Conservation (phyloP, 2,113 vertebrate species). For the Cryptoleucopteryx plumbea region DNA sequence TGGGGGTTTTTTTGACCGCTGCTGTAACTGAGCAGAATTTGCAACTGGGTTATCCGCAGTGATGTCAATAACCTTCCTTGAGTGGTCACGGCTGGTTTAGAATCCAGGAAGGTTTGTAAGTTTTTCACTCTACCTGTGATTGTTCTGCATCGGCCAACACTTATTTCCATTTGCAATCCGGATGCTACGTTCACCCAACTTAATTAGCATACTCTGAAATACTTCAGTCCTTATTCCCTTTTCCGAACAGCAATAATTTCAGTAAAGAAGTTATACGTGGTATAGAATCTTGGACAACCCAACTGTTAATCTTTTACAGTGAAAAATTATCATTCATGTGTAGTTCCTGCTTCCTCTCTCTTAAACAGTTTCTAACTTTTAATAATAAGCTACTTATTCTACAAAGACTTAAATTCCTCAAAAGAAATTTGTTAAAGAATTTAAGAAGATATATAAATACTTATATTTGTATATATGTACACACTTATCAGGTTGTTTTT, state of each 20-base stretch:
- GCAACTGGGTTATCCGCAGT: background rate
- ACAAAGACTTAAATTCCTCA: background rate
- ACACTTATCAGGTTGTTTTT: background rate
- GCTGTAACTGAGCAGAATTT: background rate
- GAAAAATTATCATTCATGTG: background rate
- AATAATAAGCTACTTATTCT: background rate
- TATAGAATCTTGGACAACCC: background rate
- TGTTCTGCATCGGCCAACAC: background rate
- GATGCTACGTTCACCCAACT: background rate
- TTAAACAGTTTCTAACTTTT: background rate
- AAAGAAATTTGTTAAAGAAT: background rate
- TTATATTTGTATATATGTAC: background rate
- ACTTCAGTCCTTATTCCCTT: background rate
- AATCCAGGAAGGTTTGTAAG: background rate
- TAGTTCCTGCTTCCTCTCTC: background rate
- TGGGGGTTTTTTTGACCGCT: fast-evolving
- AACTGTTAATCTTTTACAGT: background rate
- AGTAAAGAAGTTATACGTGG: background rate
- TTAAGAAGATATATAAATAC: background rate
- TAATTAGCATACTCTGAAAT: background rate
- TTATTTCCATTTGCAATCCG: fast-evolving
- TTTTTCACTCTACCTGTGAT: background rate
- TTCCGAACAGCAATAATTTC: background rate
- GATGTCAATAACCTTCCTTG: background rate
- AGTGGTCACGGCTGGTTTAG: background rate